These are phyloP conservation scores for Cyanistes caeruleus DNA, from an alignment of 2,113 vertebrate species.

Conservation along the genomic window DNA sequence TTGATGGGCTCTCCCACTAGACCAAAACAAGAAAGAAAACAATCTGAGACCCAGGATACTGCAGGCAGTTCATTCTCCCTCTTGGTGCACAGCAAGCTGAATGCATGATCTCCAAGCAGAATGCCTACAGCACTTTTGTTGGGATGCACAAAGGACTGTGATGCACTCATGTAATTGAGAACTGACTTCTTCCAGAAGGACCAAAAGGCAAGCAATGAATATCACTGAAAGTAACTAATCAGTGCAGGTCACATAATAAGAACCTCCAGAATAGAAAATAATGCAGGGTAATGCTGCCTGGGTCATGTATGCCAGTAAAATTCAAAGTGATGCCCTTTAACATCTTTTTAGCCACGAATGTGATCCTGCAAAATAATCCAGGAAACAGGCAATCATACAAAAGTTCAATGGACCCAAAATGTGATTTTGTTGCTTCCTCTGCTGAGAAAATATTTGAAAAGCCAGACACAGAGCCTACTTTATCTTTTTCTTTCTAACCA, in stretches of 20 bases:
- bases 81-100: background rate
- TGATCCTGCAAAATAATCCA: background rate
- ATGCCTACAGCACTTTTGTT: background rate
- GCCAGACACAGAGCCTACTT: background rate
- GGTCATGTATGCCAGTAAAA: background rate
- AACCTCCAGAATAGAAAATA: background rate
- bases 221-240: background rate
- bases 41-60: background rate
- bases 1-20: constrained; percentile 94
- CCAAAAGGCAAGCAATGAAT: background rate
- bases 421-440: background rate
- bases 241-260: background rate
- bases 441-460: background rate
- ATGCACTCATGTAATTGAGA: background rate
- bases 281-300: background rate
- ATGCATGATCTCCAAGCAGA: background rate
- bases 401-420: background rate
- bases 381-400: background rate
- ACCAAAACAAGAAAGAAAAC: constrained; percentile 16
- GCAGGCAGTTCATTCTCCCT: background rate
- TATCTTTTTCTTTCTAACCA: background rate
- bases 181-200: background rate
- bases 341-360: background rate
- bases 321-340: background rate
- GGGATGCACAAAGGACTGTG: background rate